Conservation (phyloP, 2,888 invertebrate species). For the Scotopteryx bipunctaria region DNA sequence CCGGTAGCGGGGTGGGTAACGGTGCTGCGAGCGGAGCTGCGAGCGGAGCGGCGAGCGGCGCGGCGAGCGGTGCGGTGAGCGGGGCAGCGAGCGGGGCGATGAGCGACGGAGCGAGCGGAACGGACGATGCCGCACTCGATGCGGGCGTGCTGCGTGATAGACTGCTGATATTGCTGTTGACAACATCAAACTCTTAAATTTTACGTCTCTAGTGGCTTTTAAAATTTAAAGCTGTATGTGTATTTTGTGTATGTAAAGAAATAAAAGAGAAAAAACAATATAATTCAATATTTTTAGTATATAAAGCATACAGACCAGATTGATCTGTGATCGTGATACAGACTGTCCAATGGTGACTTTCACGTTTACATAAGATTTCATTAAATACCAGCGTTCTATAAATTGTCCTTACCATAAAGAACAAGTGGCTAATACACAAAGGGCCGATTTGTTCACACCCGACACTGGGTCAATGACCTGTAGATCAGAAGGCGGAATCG, state of each 20-base stretch:
- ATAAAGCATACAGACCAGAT: no score
- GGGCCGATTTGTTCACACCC: slow-evolving; percentile 7
- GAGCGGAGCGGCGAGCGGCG: slow-evolving; percentile 57
- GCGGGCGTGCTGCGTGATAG: slow-evolving; percentile 88
- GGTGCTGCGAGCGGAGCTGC: slow-evolving; percentile 61
- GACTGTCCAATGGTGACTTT: background rate
- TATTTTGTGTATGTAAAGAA: no score
- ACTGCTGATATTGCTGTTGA: slow-evolving; percentile 91
- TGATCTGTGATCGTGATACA: no score
- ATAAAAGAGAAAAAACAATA: no score
- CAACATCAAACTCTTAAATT: slow-evolving; percentile 19
- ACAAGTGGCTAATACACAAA: slow-evolving; percentile 3
- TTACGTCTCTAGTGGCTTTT: background rate
- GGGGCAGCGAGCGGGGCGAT: slow-evolving; percentile 63
- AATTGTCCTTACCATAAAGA: slow-evolving; percentile 1
- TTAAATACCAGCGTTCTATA: slow-evolving; percentile 20
- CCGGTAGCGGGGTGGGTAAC: slow-evolving; percentile 43
- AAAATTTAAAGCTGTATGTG: no score
- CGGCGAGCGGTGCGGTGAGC: slow-evolving; percentile 59
- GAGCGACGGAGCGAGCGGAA: slow-evolving; percentile 60
- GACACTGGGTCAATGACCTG: slow-evolving; percentile 25
- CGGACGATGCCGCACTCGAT: slow-evolving; percentile 62
- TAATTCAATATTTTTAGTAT: no score
- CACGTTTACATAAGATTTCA: background rate
- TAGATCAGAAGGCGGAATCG: slow-evolving; percentile 22